phyloP scores from a whole-genome alignment of 2,113 vertebrate species.

The Phalacrocorax aristotelis region DNA sequence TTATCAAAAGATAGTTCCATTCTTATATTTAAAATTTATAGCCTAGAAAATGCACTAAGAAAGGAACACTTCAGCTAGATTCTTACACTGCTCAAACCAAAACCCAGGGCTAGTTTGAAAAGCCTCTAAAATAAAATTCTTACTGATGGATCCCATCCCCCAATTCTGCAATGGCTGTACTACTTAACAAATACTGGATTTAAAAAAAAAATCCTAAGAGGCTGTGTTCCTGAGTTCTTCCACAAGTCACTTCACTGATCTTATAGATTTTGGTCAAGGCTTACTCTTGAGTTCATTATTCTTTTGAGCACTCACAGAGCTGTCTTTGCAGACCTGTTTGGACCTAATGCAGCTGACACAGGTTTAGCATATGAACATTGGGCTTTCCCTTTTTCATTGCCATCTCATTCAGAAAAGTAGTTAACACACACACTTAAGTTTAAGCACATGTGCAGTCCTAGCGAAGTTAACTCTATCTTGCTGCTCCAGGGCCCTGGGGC shows the following conservation, averaged over 20 bases:
- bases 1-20: neutral
- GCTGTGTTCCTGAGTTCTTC: neutral
- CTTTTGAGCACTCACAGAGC: neutral
- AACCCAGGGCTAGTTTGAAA: neutral
- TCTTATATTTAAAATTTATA: neutral
- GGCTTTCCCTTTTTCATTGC: neutral
- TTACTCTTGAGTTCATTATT: neutral
- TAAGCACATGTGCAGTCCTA: neutral
- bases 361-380: neutral
- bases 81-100: neutral
- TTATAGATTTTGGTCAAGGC: neutral
- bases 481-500: neutral
- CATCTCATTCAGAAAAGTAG: neutral
- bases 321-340: neutral
- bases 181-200: neutral
- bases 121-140: neutral
- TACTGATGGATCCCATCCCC: neutral
- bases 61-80: neutral
- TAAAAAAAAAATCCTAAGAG: fast-evolving
- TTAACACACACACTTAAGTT: neutral
- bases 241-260: neutral
- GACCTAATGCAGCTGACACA: neutral
- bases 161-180: neutral
- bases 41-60: neutral
- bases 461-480: neutral